Percentiles rank a stretch among this genome's conserved stretches.
phyloP scores from a whole-genome alignment of 2,113 vertebrate species.

The Taxidea taxus region DNA sequence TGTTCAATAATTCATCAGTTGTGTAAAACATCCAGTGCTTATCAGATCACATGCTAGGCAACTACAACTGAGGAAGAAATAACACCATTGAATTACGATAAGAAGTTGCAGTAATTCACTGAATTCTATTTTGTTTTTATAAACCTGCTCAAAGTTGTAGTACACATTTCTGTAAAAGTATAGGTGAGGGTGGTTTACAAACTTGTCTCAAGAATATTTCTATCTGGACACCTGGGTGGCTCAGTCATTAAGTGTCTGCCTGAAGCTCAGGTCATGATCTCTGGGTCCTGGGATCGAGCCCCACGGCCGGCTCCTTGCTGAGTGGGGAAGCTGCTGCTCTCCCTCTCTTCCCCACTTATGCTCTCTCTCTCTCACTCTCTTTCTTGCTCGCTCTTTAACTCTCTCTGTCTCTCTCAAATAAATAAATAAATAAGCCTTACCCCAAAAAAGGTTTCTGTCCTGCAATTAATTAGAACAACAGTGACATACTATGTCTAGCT shows the following conservation, averaged over 20 bases:
- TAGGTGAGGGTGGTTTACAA: constrained; percentile 39
- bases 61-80: not conserved
- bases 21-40: too few species aligned
- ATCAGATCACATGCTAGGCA: not conserved
- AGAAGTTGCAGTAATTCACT: not conserved
- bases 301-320: not conserved
- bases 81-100: not conserved
- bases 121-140: constrained; percentile 59
- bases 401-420: too few species aligned
- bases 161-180: constrained; percentile 25
- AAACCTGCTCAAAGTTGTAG: constrained; percentile 13
- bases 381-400: not conserved
- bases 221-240: not conserved
- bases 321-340: not conserved
- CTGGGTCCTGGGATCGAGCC: not conserved
- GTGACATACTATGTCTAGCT: constrained; percentile 45
- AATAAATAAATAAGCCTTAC: not conserved
- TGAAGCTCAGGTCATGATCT: not conserved
- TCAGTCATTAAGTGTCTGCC: not conserved
- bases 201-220: constrained; percentile 4
- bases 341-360: not conserved
- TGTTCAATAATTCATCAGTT: not conserved
- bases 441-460: not conserved
- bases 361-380: not conserved
- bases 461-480: constrained; percentile 24